Evolutionary conservation across 2,888 invertebrate genomes (phyloP).

Genomic region (Caenorhabditis afra): DNA sequence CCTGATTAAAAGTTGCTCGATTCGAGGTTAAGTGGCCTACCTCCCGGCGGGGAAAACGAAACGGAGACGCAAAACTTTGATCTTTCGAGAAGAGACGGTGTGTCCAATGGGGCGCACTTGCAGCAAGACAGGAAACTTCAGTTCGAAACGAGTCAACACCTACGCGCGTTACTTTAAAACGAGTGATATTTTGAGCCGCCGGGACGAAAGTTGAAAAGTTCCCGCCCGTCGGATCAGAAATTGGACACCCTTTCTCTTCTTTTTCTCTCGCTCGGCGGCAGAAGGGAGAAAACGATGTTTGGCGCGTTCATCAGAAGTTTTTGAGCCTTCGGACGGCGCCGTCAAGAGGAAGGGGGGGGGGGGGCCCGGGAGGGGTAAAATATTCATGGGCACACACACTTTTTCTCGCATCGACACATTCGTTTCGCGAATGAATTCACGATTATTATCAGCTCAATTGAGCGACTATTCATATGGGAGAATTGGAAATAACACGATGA

Average conservation of each 20-base stretch:
- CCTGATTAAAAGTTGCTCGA: slow-evolving; percentile 36
- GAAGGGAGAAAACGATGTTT: slow-evolving; percentile 29
- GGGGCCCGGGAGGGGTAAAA: neutral
- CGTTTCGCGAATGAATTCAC: slow-evolving; percentile 13
- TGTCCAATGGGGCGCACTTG: no score
- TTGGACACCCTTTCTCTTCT: slow-evolving; percentile 23
- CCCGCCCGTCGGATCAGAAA: slow-evolving; percentile 19
- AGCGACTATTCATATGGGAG: neutral
- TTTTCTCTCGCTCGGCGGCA: neutral
- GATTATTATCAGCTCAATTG: slow-evolving; percentile 19
- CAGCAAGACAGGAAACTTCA: no score
- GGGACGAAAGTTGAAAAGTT: slow-evolving; percentile 37
- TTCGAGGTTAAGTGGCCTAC: neutral
- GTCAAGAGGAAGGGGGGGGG: slow-evolving; percentile 1
- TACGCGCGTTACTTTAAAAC: neutral
- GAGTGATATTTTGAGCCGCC: slow-evolving; percentile 11
- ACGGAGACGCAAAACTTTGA: slow-evolving; percentile 24
- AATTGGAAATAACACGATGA: neutral
- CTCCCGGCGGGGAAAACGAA: slow-evolving; percentile 15
- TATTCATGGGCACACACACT: slow-evolving; percentile 18
- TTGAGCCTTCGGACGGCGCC: neutral
- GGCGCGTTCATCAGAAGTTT: slow-evolving; percentile 16
- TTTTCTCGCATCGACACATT: no score
- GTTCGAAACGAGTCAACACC: no score
- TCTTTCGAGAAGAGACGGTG: slow-evolving; percentile 9